These are phyloP conservation scores for Ennomos fuscantarius DNA, from an alignment of 2,888 invertebrate species.

Conservation along the genomic window DNA sequence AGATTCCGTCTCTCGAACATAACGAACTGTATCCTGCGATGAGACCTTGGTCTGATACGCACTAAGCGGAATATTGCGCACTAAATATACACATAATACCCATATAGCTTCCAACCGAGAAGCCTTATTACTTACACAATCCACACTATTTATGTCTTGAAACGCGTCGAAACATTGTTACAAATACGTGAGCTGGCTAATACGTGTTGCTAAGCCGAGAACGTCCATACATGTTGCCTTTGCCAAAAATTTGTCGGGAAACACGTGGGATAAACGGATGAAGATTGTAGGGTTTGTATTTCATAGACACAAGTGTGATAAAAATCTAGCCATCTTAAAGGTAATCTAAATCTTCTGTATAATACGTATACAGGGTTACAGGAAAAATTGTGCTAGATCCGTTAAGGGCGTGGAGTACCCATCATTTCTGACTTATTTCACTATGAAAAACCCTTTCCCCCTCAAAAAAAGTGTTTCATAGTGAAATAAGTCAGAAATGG, in stretches of 20 bases:
- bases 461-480: too few species aligned
- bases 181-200: slow-evolving; percentile 3
- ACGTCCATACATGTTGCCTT: slow-evolving; percentile 18
- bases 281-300: slow-evolving; percentile 1
- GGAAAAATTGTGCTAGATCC: too few species aligned
- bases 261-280: slow-evolving; percentile 10
- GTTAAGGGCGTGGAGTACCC: too few species aligned
- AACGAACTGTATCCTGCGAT: slow-evolving; percentile 49
- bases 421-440: too few species aligned
- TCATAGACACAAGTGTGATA: too few species aligned
- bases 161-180: slow-evolving; percentile 10
- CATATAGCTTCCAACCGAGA: slow-evolving; percentile 34
- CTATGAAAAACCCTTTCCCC: too few species aligned
- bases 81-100: too few species aligned
- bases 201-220: slow-evolving; percentile 22
- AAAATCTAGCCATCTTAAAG: too few species aligned
- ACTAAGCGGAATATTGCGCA: not conserved
- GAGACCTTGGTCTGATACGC: slow-evolving; percentile 41
- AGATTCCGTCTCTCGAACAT: slow-evolving; percentile 27
- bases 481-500: too few species aligned
- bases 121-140: slow-evolving; percentile 52
- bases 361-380: too few species aligned
- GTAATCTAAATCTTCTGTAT: too few species aligned
- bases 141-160: slow-evolving; percentile 39
- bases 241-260: slow-evolving; percentile 29